Conservation (phyloP, 2,113 vertebrate species). For the Syrrhaptes paradoxus region DNA sequence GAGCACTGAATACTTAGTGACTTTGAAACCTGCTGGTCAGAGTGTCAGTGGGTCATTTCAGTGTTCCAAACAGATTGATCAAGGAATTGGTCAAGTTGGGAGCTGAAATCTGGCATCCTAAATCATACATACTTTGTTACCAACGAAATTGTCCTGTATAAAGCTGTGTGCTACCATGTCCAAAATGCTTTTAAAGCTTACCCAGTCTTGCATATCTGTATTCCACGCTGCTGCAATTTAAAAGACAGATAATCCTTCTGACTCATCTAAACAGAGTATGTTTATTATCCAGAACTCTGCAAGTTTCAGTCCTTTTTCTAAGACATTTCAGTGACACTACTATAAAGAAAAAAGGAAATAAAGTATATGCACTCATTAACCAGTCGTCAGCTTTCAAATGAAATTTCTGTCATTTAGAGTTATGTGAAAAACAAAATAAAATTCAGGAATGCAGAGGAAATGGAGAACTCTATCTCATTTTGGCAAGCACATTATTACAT, state of each 20-base stretch:
- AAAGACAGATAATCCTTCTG: background rate
- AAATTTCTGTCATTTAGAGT: background rate
- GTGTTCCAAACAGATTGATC: background rate
- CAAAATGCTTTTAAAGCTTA: background rate
- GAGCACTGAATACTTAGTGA: background rate
- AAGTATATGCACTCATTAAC: background rate
- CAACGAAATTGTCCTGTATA: background rate
- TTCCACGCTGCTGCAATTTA: background rate
- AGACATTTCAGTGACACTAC: background rate
- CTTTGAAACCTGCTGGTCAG: background rate
- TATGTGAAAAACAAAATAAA: background rate
- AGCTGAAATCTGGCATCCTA: background rate
- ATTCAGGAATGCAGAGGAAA: background rate
- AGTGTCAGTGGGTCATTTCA: background rate
- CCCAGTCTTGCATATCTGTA: background rate
- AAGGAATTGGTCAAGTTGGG: background rate
- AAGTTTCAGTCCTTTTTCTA: background rate
- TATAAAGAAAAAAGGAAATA: background rate
- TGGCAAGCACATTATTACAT: background rate
- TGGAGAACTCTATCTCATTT: background rate
- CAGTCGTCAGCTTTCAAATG: background rate
- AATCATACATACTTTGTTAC: background rate
- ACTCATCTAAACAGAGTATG: background rate
- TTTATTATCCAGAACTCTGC: background rate
- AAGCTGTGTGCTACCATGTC: background rate